A percentile compares a stretch with the other conserved stretches of the same genome.
These are phyloP conservation scores for Prionailurus bengalensis DNA, from an alignment of 2,113 vertebrate genomes.

Conservation along the genomic window DNA sequence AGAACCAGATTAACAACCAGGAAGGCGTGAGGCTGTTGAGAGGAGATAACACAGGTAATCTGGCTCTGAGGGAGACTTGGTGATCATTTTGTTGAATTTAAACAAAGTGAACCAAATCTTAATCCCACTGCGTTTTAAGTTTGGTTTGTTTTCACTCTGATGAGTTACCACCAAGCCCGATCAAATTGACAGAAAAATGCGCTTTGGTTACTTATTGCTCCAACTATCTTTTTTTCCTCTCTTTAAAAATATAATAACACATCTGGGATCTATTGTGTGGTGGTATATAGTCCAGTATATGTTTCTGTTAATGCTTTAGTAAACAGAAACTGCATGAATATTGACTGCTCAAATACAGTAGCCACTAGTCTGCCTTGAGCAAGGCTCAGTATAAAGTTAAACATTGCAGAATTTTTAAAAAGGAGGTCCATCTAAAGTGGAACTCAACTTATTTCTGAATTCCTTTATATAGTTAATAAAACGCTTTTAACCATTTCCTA, in stretches of 20 bases:
- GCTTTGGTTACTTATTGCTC: conserved; percentile 57
- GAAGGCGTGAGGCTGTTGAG: neutral
- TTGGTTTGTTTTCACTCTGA: conserved; percentile 36
- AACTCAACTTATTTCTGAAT: neutral
- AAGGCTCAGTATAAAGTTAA: conserved; percentile 41
- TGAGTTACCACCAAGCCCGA: conserved; percentile 73
- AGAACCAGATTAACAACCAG: neutral
- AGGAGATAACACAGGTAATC: neutral
- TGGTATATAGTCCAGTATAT: conserved; percentile 78
- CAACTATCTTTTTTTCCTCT: conserved; percentile 71
- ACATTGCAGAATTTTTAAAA: neutral
- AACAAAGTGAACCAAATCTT: conserved; percentile 40
- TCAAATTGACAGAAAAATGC: conserved; percentile 57
- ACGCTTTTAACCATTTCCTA: neutral
- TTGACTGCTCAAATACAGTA: conserved; percentile 75
- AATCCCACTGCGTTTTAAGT: neutral
- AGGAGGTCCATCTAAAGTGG: neutral
- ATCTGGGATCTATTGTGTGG: conserved; percentile 78
- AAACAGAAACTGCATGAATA: conserved; percentile 84
- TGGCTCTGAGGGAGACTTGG: neutral
- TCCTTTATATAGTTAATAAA: conserved; percentile 10
- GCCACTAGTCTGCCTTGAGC: conserved; percentile 39
- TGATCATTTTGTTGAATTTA: neutral
- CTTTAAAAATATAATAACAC: conserved; percentile 75
- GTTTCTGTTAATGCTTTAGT: conserved; percentile 83